Evolutionary conservation across 2,888 invertebrate species (phyloP), one percentile per base, ranked within the genome.

Genomic region (Stegana nigrithorax): DNA sequence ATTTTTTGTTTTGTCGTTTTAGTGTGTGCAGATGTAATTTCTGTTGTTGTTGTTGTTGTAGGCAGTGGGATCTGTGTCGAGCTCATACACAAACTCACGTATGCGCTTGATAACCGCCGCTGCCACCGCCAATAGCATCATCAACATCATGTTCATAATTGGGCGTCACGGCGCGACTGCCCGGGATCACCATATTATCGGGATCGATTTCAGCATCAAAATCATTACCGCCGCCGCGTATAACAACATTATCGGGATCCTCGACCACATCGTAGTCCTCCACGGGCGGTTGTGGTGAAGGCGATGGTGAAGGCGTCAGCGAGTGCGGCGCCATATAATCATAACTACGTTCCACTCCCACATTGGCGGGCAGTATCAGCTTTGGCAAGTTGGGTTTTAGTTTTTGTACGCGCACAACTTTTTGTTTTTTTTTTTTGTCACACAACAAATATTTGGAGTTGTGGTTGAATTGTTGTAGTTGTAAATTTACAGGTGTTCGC

Each of bases 351-450:
- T 80, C 78, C 68, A 83, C 74, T 70, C 75, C 83, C 70, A 77
- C 75, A 68, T 84, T 85, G 68, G 78, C 75, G 73, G 84, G 84
- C 74, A 84, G 73, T 74, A 85, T 85, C 70, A 84, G 76, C 80
- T 84, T 84, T 51, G 85, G 85, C 70, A 85, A 80, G 69, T 85
- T 85, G 61, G 84, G 81, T 73, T 85, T 86, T 56, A 83, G 67
- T 73, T 85, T 86, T 80, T 85, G 81, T 73, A 86, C 83, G 75
- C 85, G 85, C 67, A 85, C 81, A 79, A 86, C 85, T 86, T 73
- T 61, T 19, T 36, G 19, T 63, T 62, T 67, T 47, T 62, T 66
- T 74, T 68, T 60, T 71, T 71, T 69, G 69, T 73, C 75, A 66
- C 78, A 78, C 79, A 78, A 70, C 71, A 58, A 56, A 68, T 66